Percentiles rank a stretch among this genome's conserved stretches.
These are phyloP conservation scores for Philhelius pedissequus DNA, from an alignment of 2,888 invertebrate species.

Conservation along the genomic window DNA sequence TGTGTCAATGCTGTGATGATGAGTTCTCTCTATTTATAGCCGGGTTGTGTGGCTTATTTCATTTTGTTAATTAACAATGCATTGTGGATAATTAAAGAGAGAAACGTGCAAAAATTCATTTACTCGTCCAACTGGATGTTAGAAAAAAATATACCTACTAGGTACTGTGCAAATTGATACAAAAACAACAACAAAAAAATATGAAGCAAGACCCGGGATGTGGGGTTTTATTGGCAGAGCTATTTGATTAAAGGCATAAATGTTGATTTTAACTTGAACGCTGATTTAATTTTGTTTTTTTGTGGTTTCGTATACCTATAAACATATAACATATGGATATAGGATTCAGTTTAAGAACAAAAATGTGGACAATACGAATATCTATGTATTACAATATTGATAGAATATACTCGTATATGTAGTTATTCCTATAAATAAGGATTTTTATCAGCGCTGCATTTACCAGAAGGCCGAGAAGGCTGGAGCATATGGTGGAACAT, in stretches of 20 bases:
- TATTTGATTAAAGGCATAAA: slow-evolving; percentile 3
- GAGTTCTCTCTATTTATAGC: slow-evolving; percentile 17
- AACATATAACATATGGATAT: no score
- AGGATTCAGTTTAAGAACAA: background rate
- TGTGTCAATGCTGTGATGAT: slow-evolving; percentile 46
- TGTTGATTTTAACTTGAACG: background rate
- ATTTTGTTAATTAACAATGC: slow-evolving; percentile 58
- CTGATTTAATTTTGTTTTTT: background rate
- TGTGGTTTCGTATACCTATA: background rate
- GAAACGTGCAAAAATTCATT: slow-evolving; percentile 17
- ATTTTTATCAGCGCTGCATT: no score
- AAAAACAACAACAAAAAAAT: background rate
- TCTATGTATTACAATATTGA: no score
- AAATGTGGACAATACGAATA: background rate
- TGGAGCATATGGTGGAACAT: no score
- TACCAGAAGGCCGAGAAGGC: no score
- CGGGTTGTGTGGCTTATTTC: slow-evolving; percentile 43
- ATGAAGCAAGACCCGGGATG: slow-evolving; percentile 30
- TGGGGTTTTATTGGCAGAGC: background rate
- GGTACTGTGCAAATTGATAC: background rate
- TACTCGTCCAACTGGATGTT: background rate
- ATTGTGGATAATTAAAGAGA: slow-evolving; percentile 53
- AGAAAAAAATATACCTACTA: slow-evolving; percentile 7
- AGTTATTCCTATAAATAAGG: no score
- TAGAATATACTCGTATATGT: no score